Base-by-base conservation (phyloP, 2,888 invertebrate genomes). In the Aphelenchoides bicaudatus region DNA sequence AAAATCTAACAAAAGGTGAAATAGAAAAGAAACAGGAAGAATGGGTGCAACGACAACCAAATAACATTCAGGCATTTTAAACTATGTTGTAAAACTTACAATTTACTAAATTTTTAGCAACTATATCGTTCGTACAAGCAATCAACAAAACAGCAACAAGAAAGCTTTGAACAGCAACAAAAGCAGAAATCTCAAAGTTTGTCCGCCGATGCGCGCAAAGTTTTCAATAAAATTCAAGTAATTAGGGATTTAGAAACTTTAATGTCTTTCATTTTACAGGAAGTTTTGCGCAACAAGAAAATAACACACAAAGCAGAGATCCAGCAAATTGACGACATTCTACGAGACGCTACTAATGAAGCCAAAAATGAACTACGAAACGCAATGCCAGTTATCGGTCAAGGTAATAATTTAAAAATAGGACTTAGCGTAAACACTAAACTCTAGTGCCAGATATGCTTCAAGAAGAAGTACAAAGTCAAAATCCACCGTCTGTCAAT, bases 221-320 rank as follows among this genome's bases (percentile, higher is more conserved):
- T 43, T n/a, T 43, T 43, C 23, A 21, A 43, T 25, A 43, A 43
- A 25, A 43, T 43, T n/a, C 43, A 43, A 21, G 43, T 43, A n/a
- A 43, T 10, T 21, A n/a, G 13, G 13, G 13, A 16, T 13, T 34
- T 16, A 34, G 16, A 13, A 13, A 16, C 34, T 13, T 34, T 34
- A 34, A 34, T 34, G 34, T 13, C 34, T 13, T 16, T 34, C n/a
- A n/a, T 13, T 34, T 34, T 34, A 16, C 16, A 43, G 43, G 25
- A 19, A 6, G 43, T 43, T 6, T 25, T 43, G 10, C 16, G 25
- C 10, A 43, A 43, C 43, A 43, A 43, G 43, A 19, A 13, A 16
- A 34, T 34, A 13, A 43, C 43, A 25, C 10, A n/a, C 10, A 43
- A 43, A n/a, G 43, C 16, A 8, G 43, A 43, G 23, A 43, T 43